Percentiles rank a stretch among this genome's conserved stretches.
Evolutionary conservation across 1,140 invertebrate species (phyloP).

Genomic region (Sitophilus oryzae): DNA sequence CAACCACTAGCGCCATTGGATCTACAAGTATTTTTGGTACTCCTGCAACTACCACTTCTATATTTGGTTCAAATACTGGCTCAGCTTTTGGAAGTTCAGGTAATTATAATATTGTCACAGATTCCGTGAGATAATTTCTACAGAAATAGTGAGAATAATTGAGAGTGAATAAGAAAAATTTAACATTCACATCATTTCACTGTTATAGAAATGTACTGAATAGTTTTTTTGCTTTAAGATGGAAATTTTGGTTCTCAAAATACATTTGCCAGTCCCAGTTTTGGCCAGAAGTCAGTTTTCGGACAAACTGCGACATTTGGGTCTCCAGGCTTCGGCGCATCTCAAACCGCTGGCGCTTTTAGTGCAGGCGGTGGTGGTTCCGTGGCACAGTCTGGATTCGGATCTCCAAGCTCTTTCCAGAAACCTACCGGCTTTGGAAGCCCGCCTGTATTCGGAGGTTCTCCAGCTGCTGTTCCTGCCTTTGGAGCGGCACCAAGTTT

Average conservation of each 20-base stretch:
- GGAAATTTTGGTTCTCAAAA: neutral
- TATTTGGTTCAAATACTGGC: slow-evolving; percentile 1
- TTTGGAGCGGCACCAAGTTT: slow-evolving; percentile 49
- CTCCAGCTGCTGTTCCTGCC: slow-evolving; percentile 37
- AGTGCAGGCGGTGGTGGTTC: slow-evolving; percentile 37
- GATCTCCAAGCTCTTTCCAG: slow-evolving; percentile 31
- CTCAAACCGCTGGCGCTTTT: slow-evolving; percentile 30
- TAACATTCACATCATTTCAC: neutral
- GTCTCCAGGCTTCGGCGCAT: slow-evolving; percentile 25
- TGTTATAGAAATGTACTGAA: neutral
- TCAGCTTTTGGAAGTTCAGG: slow-evolving; percentile 29
- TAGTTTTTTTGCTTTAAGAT: no score
- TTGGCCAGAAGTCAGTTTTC: slow-evolving; percentile 26
- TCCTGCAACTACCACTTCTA: slow-evolving; percentile 13
- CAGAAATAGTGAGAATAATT: no score
- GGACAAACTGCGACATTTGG: slow-evolving; percentile 27
- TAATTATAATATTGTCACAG: neutral
- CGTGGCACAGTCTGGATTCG: slow-evolving; percentile 42
- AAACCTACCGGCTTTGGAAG: slow-evolving; percentile 44
- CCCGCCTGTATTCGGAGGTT: slow-evolving; percentile 45
- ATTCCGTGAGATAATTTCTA: no score
- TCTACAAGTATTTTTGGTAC: slow-evolving; percentile 19
- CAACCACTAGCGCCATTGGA: neutral
- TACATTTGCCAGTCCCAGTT: slow-evolving; percentile 13
- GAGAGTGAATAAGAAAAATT: no score